Conservation (phyloP, 1,140 invertebrate species). For the Tetranychus cinnabarinus region DNA sequence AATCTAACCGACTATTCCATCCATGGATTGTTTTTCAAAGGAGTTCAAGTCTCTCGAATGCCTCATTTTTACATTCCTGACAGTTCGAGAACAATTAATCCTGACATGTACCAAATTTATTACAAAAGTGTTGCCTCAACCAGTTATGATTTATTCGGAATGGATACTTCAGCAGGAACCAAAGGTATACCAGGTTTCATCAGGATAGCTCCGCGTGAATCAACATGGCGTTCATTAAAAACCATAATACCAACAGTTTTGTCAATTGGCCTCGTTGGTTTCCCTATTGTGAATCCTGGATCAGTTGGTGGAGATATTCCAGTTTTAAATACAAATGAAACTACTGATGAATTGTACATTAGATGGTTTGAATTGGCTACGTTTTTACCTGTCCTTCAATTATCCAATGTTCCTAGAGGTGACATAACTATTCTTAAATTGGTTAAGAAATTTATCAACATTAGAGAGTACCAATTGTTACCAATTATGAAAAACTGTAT, state of each 20-base stretch:
- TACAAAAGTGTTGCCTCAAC: slow-evolving; percentile 21
- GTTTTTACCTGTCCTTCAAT: slow-evolving; percentile 73
- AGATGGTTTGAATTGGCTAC: slow-evolving; percentile 82
- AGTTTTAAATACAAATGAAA: slow-evolving; percentile 1
- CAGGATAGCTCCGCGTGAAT: slow-evolving; percentile 55
- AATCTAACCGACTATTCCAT: slow-evolving; percentile 44
- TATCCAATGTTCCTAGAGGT: slow-evolving; percentile 61
- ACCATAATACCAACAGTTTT: slow-evolving; percentile 59
- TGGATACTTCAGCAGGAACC: slow-evolving; percentile 1
- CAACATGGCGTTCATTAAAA: slow-evolving; percentile 55
- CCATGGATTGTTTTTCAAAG: slow-evolving; percentile 52
- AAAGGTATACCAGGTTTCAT: slow-evolving; percentile 37
- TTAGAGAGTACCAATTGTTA: slow-evolving; percentile 19
- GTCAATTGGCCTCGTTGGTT: slow-evolving; percentile 60
- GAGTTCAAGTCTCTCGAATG: slow-evolving; percentile 8
- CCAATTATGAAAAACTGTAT: slow-evolving; percentile 24
- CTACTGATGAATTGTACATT: slow-evolving; percentile 46
- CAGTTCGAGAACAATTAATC: slow-evolving; percentile 1
- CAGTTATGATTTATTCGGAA: slow-evolving; percentile 11
- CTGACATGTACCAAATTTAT: slow-evolving; percentile 44
- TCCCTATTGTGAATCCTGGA: slow-evolving; percentile 73
- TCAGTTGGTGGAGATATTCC: slow-evolving; percentile 60
- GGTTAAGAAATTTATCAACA: slow-evolving; percentile 44
- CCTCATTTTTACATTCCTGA: slow-evolving; percentile 9
- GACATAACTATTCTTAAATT: slow-evolving; percentile 48